Base-by-base conservation (phyloP, 1,140 invertebrate species). In the Euura saliciscinereae region DNA sequence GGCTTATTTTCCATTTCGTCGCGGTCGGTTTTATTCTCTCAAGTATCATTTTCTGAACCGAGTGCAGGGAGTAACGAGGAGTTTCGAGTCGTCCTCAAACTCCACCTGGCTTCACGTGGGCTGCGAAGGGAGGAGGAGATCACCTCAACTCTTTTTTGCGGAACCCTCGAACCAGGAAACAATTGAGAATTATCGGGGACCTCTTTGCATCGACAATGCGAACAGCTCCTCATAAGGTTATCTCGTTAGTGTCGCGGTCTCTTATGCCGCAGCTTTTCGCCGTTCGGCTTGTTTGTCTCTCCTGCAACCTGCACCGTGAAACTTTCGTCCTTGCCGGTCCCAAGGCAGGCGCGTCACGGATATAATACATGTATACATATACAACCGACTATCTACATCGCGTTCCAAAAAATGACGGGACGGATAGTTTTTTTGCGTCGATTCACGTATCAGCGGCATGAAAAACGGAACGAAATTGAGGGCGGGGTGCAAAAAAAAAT, bases 141-240 rank as follows among this genome's bases (percentile, higher is more conserved):
- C 28, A 28, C 0, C 28, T 28, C 28, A 28, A 28, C 28, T 28
- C 28, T 28, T 28, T 28, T 28, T 28, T 28, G 28, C 28, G 28
- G 28, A 28, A 28, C 65, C 43, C 66, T 11, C 42, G 66, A 59
- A 59, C 51, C 66, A 44, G 66, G 66, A 67, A 67, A 67, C 66
- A 67, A 67, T 67, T 67, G 8, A 8, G 43, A 67, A 67, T 67
- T 67, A 65, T 45, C 64, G 72, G 65, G 59, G 65, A 5, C 65
- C 44, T 65, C 10, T 68, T 70, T 45, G 45, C 65, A 10, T 44
- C 28, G 43, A 44, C 13, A 45, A 42, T 69, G 45, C 45, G 67
- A 45, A 45, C 68, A 70, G 43, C 45, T 69, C 45, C 45, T 51
- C 42, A 69, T 69, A 69, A 44, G 68, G 11, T 44, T 66, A 13